A percentile compares a stretch with the other conserved stretches of the same genome.
Evolutionary conservation across 1,140 invertebrate genomes (phyloP).

Genomic region (Amphibalanus amphitrite): DNA sequence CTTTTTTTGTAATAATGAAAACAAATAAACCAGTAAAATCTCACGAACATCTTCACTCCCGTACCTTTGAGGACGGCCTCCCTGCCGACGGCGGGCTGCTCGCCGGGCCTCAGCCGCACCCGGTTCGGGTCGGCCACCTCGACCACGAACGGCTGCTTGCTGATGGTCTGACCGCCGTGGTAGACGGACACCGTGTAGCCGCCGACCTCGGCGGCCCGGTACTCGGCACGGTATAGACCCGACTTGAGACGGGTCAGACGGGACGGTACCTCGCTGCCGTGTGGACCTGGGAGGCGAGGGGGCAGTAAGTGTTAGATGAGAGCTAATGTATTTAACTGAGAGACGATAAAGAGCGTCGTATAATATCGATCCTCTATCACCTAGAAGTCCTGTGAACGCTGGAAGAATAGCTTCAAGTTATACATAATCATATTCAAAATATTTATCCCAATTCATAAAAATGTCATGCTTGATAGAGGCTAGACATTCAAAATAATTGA

Average conservation of each 20-base stretch:
- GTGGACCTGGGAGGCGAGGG: constrained; percentile 31
- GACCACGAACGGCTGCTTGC: constrained; percentile 44
- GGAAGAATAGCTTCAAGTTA: too few species aligned
- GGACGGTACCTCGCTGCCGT: constrained; percentile 36
- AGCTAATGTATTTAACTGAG: too few species aligned
- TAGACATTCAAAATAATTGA: too few species aligned
- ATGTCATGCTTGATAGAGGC: too few species aligned
- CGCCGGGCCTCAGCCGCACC: constrained; percentile 58
- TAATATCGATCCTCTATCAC: too few species aligned
- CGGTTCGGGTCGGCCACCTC: constrained; percentile 70
- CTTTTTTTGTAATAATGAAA: too few species aligned
- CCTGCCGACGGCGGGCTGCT: constrained; percentile 33
- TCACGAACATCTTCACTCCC: too few species aligned
- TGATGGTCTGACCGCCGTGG: constrained; percentile 33
- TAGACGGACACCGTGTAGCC: constrained; percentile 38
- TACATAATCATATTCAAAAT: too few species aligned
- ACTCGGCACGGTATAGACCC: constrained; percentile 35
- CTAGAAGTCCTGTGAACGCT: too few species aligned
- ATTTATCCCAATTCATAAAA: too few species aligned
- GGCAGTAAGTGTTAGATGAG: not conserved
- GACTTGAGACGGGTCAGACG: constrained; percentile 25
- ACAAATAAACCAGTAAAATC: too few species aligned
- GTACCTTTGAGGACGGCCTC: not conserved
- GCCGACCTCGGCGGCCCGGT: constrained; percentile 32
- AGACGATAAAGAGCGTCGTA: too few species aligned